These are phyloP conservation scores for Lepidurus arcticus DNA, from an alignment of 1,140 invertebrate species.

Conservation along the genomic window DNA sequence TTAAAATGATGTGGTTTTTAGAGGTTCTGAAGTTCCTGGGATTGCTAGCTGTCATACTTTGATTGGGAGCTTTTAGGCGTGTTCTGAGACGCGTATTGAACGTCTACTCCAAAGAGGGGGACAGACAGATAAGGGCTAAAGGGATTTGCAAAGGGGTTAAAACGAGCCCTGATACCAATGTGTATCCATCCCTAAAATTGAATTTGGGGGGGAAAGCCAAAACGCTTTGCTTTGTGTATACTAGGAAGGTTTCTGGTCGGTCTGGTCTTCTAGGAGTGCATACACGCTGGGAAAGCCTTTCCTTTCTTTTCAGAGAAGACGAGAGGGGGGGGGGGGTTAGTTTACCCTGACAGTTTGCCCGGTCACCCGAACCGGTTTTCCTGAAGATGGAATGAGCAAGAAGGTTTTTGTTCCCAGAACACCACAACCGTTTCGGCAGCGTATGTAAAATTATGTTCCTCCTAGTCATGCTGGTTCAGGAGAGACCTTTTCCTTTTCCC, in stretches of 20 bases:
- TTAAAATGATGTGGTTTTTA: too few relatives aligned
- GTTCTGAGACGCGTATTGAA: too few relatives aligned
- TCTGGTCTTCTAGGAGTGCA: not conserved
- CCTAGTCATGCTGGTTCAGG: not conserved
- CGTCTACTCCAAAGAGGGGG: not conserved
- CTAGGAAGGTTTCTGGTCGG: not conserved
- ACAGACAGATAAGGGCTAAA: not conserved
- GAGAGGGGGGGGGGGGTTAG: not conserved
- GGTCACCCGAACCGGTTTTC: not conserved
- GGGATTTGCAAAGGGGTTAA: not conserved
- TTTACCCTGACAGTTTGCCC: slow-evolving; percentile 2
- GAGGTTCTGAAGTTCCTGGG: too few relatives aligned
- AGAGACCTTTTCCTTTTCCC: not conserved
- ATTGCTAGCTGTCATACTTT: too few relatives aligned
- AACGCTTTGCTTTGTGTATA: not conserved
- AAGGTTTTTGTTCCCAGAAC: not conserved
- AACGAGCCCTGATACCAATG: not conserved
- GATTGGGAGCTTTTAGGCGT: too few relatives aligned
- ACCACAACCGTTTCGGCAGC: not conserved
- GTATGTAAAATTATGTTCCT: not conserved
- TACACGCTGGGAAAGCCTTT: slow-evolving; percentile 1
- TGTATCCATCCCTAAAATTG: slow-evolving; percentile 11
- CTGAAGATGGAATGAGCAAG: not conserved
- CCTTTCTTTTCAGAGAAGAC: not conserved
- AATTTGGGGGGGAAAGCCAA: not conserved